A percentile compares a stretch with the other conserved stretches of the same genome.
These are phyloP conservation scores for Cottus gobio DNA, from an alignment of 2,113 vertebrate species.

Conservation along the genomic window DNA sequence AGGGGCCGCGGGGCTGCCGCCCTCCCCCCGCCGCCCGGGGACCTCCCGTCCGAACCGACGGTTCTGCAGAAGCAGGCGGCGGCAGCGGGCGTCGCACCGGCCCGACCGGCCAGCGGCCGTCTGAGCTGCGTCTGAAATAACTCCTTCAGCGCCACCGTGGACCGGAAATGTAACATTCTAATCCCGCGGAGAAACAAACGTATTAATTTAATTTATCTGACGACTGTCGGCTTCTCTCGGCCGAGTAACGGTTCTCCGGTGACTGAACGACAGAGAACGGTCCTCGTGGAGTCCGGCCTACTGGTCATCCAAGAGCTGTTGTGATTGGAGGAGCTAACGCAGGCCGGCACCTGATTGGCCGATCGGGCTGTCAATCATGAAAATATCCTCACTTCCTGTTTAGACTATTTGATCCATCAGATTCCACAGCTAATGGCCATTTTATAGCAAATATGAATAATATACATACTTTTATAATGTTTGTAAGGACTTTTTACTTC, in stretches of 20 bases:
- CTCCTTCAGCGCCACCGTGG: slow-evolving; percentile 76
- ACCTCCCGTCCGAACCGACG: slow-evolving; percentile 28
- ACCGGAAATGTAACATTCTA: slow-evolving; percentile 83
- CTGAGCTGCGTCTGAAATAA: slow-evolving; percentile 74
- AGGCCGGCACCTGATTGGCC: slow-evolving; percentile 30
- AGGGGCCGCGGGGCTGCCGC: slow-evolving; percentile 8
- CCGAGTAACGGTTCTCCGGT: slow-evolving; percentile 51
- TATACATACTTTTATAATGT: neutral
- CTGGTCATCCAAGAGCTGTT: neutral
- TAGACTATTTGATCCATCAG: slow-evolving; percentile 2
- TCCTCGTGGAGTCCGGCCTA: slow-evolving; percentile 34
- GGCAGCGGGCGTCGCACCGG: slow-evolving; percentile 51
- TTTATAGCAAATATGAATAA: neutral
- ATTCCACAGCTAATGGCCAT: neutral
- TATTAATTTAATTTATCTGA: no score
- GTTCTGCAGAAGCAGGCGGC: slow-evolving; percentile 56
- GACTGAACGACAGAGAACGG: slow-evolving; percentile 22
- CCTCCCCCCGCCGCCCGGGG: slow-evolving; percentile 18
- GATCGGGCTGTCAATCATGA: slow-evolving; percentile 29
- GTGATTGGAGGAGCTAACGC: neutral
- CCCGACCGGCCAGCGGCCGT: slow-evolving; percentile 62
- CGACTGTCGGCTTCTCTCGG: neutral
- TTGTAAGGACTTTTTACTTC: neutral
- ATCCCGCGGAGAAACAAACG: slow-evolving; percentile 4
- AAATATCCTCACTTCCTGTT: neutral